Evolutionary conservation across 2,113 vertebrate genomes (phyloP), one percentile per base, ranked within the genome.

Genomic region (Cyanoramphus novaezelandiae): DNA sequence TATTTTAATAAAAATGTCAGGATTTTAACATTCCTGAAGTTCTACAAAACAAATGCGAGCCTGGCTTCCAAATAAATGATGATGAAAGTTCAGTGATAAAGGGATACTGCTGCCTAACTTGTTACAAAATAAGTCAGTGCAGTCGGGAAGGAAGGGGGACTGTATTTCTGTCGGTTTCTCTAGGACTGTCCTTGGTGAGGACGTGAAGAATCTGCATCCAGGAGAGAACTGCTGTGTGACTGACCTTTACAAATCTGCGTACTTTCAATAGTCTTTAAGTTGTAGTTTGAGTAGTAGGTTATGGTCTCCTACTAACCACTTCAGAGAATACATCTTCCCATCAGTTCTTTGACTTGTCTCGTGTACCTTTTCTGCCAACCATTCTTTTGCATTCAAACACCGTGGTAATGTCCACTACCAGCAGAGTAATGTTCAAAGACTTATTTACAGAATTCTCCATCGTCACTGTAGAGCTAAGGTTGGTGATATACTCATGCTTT

Each of bases 1-100:
- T 78, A 93, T 93, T 96, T 95, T 89, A 91, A 95, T 95, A 82
- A 96, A 94, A 96, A 84, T 53, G 88, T 88, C 76, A 72, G 69
- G 88, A 57, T 90, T 92, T 88, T 92, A 92, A 82, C 57, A 69
- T 95, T 79, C 55, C n/a, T 94, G 65, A 88, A 91, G 69, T 84
- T 82, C 57, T 69, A 44, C 77, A 83, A 92, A 96, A 91, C 72
- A 92, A 94, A 95, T 37, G 44, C 3, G 1, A 84, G 44, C 62
- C 33, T 84, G 86, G 68, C 60, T 96, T 92, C 86, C 46, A 79
- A 81, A 88, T 86, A 64, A 95, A 78, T 92, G 44, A 44, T 82
- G 37, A 33, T 81, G 62, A 33, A 91, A 92, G 39, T 82, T 92
- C 44, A 57, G 35, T 57, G 64, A 52, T 80, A 28, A 76, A 82